Conservation (phyloP, 2,797 vertebrate species). For the Steatocranus sp. region DNA sequence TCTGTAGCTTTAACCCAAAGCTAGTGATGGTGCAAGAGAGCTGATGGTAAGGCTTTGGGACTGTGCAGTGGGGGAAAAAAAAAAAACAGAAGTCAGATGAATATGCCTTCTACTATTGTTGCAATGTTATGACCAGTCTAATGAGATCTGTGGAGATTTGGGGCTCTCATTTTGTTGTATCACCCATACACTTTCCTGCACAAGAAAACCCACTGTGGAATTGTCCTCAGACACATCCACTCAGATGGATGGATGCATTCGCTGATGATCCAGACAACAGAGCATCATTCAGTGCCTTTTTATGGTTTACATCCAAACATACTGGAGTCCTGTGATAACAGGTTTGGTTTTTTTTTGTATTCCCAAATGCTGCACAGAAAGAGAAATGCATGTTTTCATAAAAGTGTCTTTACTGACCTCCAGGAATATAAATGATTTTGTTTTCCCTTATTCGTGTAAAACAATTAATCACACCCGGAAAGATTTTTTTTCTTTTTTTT, state of each 20-base stretch:
- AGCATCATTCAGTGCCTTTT: slow-evolving; percentile 44
- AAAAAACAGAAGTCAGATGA: slow-evolving; percentile 46
- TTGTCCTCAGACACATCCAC: slow-evolving; percentile 57
- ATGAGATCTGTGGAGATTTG: slow-evolving; percentile 73
- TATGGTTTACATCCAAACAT: slow-evolving; percentile 37
- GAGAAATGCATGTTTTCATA: slow-evolving; percentile 7
- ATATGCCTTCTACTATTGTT: slow-evolving; percentile 59
- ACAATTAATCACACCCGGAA: background rate
- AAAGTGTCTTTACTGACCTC: background rate
- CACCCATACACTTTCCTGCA: slow-evolving; percentile 45
- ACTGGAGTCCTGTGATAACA: slow-evolving; percentile 9
- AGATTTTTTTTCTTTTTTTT: background rate
- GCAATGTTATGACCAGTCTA: slow-evolving; percentile 66
- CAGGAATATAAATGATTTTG: slow-evolving; percentile 10
- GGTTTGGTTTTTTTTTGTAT: background rate
- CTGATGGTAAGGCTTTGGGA: slow-evolving; percentile 40
- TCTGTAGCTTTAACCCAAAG: slow-evolving; percentile 19
- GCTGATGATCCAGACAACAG: slow-evolving; percentile 58
- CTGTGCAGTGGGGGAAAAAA: background rate
- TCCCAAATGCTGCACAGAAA: slow-evolving; percentile 2
- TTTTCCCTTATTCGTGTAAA: background rate
- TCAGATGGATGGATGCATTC: slow-evolving; percentile 60
- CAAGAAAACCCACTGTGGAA: slow-evolving; percentile 43
- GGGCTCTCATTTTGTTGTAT: slow-evolving; percentile 57
- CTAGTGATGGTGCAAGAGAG: slow-evolving; percentile 30